Percentiles rank a stretch among this genome's conserved stretches.
These are phyloP conservation scores for Ecliptopera silaceata DNA, from an alignment of 2,888 invertebrate genomes.

Conservation along the genomic window DNA sequence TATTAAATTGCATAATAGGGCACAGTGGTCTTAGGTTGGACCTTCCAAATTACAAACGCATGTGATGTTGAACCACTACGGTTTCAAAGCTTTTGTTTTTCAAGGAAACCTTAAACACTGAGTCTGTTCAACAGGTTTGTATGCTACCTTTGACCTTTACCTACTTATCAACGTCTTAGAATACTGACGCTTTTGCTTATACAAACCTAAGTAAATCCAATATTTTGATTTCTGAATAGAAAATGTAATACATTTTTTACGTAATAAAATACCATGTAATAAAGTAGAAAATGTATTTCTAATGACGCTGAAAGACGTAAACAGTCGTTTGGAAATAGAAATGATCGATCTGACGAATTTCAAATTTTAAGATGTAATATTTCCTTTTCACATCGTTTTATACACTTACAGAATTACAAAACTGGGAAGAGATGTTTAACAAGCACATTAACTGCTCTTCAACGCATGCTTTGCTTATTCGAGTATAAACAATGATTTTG, in stretches of 20 bases:
- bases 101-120: constrained; percentile 1
- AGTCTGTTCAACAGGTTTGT: constrained; percentile 15
- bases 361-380: neutral
- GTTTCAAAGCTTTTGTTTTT: constrained; percentile 1
- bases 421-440: neutral
- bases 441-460: neutral
- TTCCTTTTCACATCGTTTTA: neutral
- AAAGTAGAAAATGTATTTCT: neutral
- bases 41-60: too few species aligned
- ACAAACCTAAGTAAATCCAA: too few species aligned
- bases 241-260: too few species aligned
- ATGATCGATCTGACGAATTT: neutral
- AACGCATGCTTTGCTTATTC: neutral
- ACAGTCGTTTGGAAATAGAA: neutral
- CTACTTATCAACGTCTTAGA: neutral
- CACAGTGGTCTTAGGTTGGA: too few species aligned
- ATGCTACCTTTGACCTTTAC: constrained; percentile 12
- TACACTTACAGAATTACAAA: neutral
- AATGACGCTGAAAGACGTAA: neutral
- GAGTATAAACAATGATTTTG: neutral
- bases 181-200: neutral
- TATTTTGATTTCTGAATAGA: too few species aligned
- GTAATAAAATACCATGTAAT: too few species aligned
- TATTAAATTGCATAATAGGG: too few species aligned
- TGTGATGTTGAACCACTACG: too few species aligned